Evolutionary conservation across 2,797 vertebrate species (phyloP), one percentile per base, ranked within the genome.

Genomic region (Atherinosoma microstoma): DNA sequence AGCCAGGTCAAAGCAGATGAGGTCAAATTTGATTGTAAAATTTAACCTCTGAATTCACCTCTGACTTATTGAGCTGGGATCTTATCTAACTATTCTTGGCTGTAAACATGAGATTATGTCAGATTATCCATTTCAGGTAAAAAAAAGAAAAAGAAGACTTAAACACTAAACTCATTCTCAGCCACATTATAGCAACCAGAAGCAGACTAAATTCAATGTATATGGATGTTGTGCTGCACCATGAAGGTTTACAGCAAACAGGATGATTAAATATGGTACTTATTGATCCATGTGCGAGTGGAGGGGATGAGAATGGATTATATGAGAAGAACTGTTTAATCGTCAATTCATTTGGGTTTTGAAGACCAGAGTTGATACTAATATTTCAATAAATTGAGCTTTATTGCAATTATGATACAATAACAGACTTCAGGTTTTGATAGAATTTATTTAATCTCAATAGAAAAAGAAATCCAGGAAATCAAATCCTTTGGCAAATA

Each of bases 271-370:
- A 83, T 61, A 54, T 27, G 9, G 42, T 75, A 68, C 75, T 76
- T 81, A 83, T 83, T 75, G 74, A 84, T 85, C 70, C 38, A 49
- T 3, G 6, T 75, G 75, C 56, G 64, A 64, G 70, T 32, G 24
- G 27, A 53, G 49, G 56, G 36, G 67, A 22, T 38, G 20, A 51
- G 53, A 47, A 13, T 27, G 56, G 36, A 70, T 84, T 56, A 29
- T 59, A 64, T 35, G 22, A 75, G 22, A 53, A 30, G 30, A 60
- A 32, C 58, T 32, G 64, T 66, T 79, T 71, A 81, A 80, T 74
- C 77, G 58, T 79, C 56, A 75, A 13, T 35, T 70, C 60, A 61
- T 68, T 36, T 75, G 22, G 53, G 64, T 63, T 66, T 79, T 36
- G 20, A 74, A 69, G 49, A 6, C 5, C 30, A 49, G 67, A 9